Evolutionary conservation across 2,888 invertebrate genomes (phyloP), one percentile per base, ranked within the genome.

Genomic region (Drosophila prolongata): DNA sequence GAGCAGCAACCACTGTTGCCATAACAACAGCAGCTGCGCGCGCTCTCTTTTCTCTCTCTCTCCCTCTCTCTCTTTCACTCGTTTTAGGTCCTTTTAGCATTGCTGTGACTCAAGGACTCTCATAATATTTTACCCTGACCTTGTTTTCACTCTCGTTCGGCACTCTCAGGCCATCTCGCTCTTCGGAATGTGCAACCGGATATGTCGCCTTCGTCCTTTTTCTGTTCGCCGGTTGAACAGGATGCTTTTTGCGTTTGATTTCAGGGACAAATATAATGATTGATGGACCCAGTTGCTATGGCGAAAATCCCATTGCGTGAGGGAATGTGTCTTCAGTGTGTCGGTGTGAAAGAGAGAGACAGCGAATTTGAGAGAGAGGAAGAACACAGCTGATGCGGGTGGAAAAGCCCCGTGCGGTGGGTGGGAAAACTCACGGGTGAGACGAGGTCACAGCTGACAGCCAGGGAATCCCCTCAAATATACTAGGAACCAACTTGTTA

Each of bases 171-270:
- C 57, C 47, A 49, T 38, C 49, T 52, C 37, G 42, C 61, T 37
- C 35, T 40, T 8, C 54, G 80, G 78, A 79, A 82, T 81, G 78
- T 43, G 27, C 54, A 42, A 68, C 75, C 87, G 84, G 79, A 88
- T 78, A 65, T 71, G 47, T 11, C 34, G 54, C 73, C 64, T 64
- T 75, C 76, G 54, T 58, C 50, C 27, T 40, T 43, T 60, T 80
- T 46, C 87, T 91, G 91, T 61, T 76, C 64, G 78, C 90, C 91
- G 86, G 77, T 50, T 79, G 43, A 40, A 50, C 67, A 86, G 85
- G 87, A 91, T 91, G 90, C 90, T 91, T 91, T 90, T 90, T 91
- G 90, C 90, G 90, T 90, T 91, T 90, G 91, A 90, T 91, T 91
- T 91, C 90, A 90, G 90, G 90, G 90, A 90, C 90, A 89, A 84